These are phyloP conservation scores for Rhamphomyia laevipes DNA, from an alignment of 2,888 invertebrate genomes.

Conservation along the genomic window DNA sequence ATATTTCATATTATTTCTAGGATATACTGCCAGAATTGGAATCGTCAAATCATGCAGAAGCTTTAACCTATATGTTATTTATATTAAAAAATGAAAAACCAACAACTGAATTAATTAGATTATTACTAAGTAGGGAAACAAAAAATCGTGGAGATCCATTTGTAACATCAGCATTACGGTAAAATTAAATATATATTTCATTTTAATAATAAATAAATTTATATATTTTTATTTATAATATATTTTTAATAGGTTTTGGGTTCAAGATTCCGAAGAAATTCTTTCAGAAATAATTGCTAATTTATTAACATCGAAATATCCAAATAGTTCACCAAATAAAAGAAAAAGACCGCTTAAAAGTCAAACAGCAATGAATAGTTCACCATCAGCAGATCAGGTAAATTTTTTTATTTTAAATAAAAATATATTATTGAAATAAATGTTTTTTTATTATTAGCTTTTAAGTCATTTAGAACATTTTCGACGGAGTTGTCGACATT, in stretches of 20 bases:
- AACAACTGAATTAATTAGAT: conserved; percentile 71
- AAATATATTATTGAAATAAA: background rate
- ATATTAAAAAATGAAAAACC: conserved; percentile 89
- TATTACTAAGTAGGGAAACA: conserved; percentile 64
- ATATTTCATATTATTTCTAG: conserved; percentile 13
- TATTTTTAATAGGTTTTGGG: conserved; percentile 57
- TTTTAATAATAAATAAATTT: background rate
- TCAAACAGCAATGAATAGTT: conserved; percentile 53
- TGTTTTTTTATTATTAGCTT: conserved; percentile 43
- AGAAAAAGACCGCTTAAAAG: conserved; percentile 72
- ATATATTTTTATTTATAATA: background rate
- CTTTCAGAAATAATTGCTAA: conserved; percentile 69
- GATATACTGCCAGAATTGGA: conserved; percentile 59
- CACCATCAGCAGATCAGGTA: conserved; percentile 69
- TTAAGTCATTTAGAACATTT: conserved; percentile 87
- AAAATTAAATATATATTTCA: background rate
- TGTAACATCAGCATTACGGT: conserved; percentile 78
- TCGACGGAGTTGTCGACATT: conserved; percentile 53
- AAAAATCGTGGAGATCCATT: conserved; percentile 69
- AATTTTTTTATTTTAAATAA: background rate
- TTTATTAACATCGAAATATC: conserved; percentile 68
- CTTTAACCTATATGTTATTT: conserved; percentile 77
- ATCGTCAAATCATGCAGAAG: conserved; percentile 80
- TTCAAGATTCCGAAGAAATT: conserved; percentile 82
- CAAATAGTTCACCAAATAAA: conserved; percentile 81